Evolutionary conservation across 2,797 vertebrate species (phyloP).

Genomic region (Sebastes minor): DNA sequence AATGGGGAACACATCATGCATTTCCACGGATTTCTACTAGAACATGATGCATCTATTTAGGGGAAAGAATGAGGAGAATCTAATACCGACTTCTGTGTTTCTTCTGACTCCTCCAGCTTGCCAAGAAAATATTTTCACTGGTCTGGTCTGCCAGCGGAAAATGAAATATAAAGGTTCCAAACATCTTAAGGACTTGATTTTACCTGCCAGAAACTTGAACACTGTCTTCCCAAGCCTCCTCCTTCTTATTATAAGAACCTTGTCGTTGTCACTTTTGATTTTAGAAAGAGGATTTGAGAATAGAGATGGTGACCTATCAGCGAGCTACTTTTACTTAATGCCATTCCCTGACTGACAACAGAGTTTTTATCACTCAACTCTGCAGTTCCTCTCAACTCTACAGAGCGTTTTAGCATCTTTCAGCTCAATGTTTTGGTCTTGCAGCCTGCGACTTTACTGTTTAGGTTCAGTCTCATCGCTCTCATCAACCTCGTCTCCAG

Average conservation of each 20-base stretch:
- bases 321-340: background rate
- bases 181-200: background rate
- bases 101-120: slow-evolving; percentile 10
- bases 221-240: background rate
- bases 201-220: background rate
- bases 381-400: background rate
- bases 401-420: too few relatives aligned
- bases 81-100: background rate
- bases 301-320: background rate
- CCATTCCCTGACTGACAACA: background rate
- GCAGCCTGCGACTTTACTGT: background rate
- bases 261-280: background rate
- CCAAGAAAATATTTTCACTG: slow-evolving; percentile 18
- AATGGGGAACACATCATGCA: too few relatives aligned
- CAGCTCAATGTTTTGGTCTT: too few relatives aligned
- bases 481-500: background rate
- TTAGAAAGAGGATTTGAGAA: background rate
- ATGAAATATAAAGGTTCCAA: slow-evolving; percentile 8
- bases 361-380: too few relatives aligned
- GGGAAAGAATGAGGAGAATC: background rate
- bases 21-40: too few relatives aligned
- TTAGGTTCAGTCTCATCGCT: background rate
- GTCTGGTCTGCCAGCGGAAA: background rate
- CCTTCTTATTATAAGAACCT: background rate
- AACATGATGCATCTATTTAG: background rate